Percentiles rank a stretch among this genome's conserved stretches.
phyloP scores from a whole-genome alignment of 2,797 vertebrate species.

The Anguilla anguilla region DNA sequence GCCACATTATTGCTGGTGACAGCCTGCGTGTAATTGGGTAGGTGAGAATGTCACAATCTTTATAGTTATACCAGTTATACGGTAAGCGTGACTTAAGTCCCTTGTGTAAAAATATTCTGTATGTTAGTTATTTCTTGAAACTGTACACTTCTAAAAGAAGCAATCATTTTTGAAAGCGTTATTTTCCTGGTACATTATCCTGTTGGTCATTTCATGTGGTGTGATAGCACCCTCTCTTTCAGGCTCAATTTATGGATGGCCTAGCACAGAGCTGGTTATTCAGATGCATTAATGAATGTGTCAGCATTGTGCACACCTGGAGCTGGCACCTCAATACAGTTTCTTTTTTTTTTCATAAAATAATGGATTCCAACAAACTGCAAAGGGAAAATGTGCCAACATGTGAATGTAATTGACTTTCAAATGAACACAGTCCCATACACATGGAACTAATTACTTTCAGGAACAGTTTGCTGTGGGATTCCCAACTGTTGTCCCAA shows the following conservation, averaged over 20 bases:
- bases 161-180: neutral
- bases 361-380: neutral
- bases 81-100: neutral
- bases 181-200: neutral
- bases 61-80: neutral
- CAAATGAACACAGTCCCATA: neutral
- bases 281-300: neutral
- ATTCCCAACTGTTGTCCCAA: neutral
- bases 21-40: neutral
- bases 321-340: neutral
- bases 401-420: neutral
- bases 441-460: neutral
- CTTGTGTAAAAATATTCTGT: neutral
- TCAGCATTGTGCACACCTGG: neutral
- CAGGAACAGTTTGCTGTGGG: neutral
- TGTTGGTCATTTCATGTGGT: neutral
- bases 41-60: neutral
- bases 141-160: neutral
- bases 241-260: neutral
- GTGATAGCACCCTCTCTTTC: neutral
- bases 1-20: neutral
- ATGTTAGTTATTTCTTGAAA: neutral
- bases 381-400: neutral
- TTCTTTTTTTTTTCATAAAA: neutral
- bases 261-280: neutral